Base-by-base conservation (phyloP, 1,140 invertebrate species). In the Conus betulinus region DNA sequence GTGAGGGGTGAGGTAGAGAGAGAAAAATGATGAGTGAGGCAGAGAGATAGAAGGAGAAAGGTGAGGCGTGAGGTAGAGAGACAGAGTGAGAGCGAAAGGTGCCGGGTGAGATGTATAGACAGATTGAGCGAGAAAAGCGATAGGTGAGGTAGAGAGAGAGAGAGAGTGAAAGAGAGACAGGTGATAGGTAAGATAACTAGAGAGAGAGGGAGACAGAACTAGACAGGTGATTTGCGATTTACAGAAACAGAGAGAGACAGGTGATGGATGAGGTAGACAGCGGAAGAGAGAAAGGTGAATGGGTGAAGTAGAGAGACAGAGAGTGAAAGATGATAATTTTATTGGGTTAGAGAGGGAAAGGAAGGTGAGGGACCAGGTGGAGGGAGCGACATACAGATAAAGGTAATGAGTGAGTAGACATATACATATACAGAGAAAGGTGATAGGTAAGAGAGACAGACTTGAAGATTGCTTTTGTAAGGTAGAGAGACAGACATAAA, bases 291-390 rank as follows among this genome's bases (percentile, higher is more conserved):
- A 52, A 6, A 84, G 83, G 11, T 57, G 83, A 84, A 53, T 57
- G 83, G 60, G 83, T 27, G 83, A 60, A 15, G 60, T 52, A 84
- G 52, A 84, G 83, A 84, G 83, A 84, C 52, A 84, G 52, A 84
- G 83, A 84, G 83, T 57, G 83, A 84, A 53, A 60, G 83, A 25
- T 10, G 60, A 20, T 63, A 53, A 60, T 10, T 20, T 8, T 63
- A 10, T 17, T 57, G 27, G 82, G 11, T 52, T 10, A 57, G 55
- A 52, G 51, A 52, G 60, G 17, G 60, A 63, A 20, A 79, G 78
- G 5, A 23, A 79, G 78, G 23, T 10, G 23, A 23, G 5, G 78
- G 23, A 23, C 1, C 3, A 79, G 78, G 23, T 10, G 5, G 78
- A 79, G 78, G 23, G 78, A 79, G 78, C 10, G 5, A 79, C 25